phyloP scores from a whole-genome alignment of 1,140 invertebrate species.

The Aphelinus atriplicis region DNA sequence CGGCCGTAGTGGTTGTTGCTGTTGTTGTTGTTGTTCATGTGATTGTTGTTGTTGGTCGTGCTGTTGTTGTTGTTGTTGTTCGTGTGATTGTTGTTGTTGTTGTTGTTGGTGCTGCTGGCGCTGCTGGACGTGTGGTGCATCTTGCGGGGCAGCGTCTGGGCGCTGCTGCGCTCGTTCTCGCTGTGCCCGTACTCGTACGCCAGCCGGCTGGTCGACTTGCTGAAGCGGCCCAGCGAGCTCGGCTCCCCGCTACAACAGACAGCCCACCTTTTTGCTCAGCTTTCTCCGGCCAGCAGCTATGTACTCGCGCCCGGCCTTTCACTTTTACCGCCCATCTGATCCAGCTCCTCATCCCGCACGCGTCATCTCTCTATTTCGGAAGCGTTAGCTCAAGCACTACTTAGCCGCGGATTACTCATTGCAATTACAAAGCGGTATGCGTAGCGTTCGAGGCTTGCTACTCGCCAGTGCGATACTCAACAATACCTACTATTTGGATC shows the following conservation, averaged over 20 bases:
- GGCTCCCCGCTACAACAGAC: conserved; percentile 50
- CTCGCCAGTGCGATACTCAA: no score
- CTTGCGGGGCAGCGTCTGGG: conserved; percentile 82
- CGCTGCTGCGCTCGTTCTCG: conserved; percentile 70
- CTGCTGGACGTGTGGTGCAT: conserved; percentile 58
- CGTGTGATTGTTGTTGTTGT: conserved; percentile 6
- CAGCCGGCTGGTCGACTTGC: conserved; percentile 79
- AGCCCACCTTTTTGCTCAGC: not conserved
- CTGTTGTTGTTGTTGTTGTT: conserved; percentile 50
- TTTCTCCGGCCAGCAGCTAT: no score
- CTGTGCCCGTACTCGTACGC: conserved; percentile 60
- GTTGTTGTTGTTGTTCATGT: not conserved
- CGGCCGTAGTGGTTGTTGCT: not conserved
- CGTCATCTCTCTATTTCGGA: no score
- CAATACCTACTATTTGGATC: no score
- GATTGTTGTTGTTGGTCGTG: no score
- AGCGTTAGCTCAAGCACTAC: no score
- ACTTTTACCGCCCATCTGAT: no score
- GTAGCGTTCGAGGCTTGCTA: no score
- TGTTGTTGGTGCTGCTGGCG: conserved; percentile 25
- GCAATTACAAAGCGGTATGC: no score
- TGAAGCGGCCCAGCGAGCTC: conserved; percentile 77
- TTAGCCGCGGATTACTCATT: no score
- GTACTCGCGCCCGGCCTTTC: no score
- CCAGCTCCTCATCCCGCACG: no score